Base-by-base conservation (phyloP, 2,888 invertebrate species). In the Philhelius pedissequus region DNA sequence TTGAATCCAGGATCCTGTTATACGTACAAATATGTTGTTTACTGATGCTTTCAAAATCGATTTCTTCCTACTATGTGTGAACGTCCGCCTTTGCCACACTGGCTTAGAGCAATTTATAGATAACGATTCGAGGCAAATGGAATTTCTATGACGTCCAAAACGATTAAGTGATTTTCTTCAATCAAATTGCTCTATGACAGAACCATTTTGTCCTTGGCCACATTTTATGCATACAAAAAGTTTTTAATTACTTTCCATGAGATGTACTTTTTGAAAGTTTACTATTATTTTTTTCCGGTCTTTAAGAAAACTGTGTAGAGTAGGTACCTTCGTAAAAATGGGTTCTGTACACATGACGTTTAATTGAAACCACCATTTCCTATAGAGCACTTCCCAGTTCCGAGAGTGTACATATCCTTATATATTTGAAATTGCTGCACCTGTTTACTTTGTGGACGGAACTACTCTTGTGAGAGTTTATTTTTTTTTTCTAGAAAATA, bases 181-280 rank as follows among this genome's bases (percentile, higher is more conserved):
- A 84, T 80, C 84, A 84, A n/a, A 84, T 83, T 79, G 79, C 74
- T 79, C 74, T 66, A 83, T 75, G 84, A 71, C 15, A 71, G 71
- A 84, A 54, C 68, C 60, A 74, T 71, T 40, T 25, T 54, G 84
- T 80, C 80, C 84, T 80, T 84, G 80, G 60, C 75, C 80, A 75
- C 79, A 69, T 79, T 84, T 68, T 64, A 15, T 66, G 43, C 62
- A 64, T 64, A 56, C 48, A 50, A 58, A 71, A 60, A 18, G 54
- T 60, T 79, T 58, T 70, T 66, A 70, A 83, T 83, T 79, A 70
- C 79, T 75, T 79, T 68, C 54, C 8, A 54, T 66, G 66, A 15
- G 60, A 25, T 40, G 40, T 56, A 35, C 56, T 20, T 56, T 56
- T 79, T 69, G 35, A n/a, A 25, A 52, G 8, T 58, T 52, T 75